Evolutionary conservation across 2,797 vertebrate species (phyloP), one percentile per base, ranked within the genome.

Genomic region (Rhodeus uyekii): DNA sequence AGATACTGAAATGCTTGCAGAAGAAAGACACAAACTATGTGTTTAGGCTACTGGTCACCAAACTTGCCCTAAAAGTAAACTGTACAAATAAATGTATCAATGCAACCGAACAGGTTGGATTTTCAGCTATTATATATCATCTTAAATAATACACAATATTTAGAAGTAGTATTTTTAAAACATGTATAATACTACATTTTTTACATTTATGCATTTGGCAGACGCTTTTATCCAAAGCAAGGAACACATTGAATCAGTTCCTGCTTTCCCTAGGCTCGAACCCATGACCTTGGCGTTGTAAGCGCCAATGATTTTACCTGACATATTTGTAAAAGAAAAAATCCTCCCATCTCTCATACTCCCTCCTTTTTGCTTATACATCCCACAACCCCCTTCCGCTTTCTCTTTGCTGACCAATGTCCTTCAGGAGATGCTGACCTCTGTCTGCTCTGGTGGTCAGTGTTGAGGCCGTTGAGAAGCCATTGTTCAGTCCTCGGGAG

Each of bases 401-500:
- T 12, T 34, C 27, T 61, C 32, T 86, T 60, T 76, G 50, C 48
- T 75, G n/a, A 73, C 65, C 34, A 44, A 13, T 58, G 61, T 74
- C 74, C 58, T 46, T 71, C 63, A 65, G 64, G 42, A 68, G 4
- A 24, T 14, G 18, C 82, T 82, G 86, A 79, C 85, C 74, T 63
- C n/a, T 71, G 36, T 76, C 63, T 68, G 72, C 61, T 83, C 77
- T 76, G 82, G 72, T 80, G 72, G 71, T 61, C 76, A 82, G 77
- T 81, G 74, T 60, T 50, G 34, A 83, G 84, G 55, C 69, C 58
- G 44, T 53, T 76, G 39, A 76, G 77, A 19, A 53, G 29, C 78
- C 65, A 83, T 85, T 88, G 83, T 86, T 63, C 27, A n/a, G 55
- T 42, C 55, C 72, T 83, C 71, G 65, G 72, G 60, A 82, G 77